Evolutionary conservation across 2,888 invertebrate species (phyloP), one percentile per base, ranked within the genome.

Genomic region (Lysandra bellargus): DNA sequence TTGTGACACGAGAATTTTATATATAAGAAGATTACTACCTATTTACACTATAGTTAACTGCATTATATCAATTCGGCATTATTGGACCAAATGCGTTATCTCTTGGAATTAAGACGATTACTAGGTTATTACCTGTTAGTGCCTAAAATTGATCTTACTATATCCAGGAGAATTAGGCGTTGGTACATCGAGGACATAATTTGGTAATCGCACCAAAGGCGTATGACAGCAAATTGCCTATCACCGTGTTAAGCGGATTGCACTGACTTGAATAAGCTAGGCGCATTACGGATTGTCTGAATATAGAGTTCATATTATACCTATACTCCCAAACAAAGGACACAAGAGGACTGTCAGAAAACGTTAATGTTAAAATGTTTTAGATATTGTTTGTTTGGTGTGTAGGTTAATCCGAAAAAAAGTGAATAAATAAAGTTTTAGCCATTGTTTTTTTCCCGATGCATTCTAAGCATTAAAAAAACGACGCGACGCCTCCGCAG

Each of bases 221-320:
- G 37, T 69, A 69, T 69, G 69, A 69, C 69, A 69, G 69, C 69
- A 69, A 69, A 69, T 69, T 64, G 64, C 64, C 64, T 64, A 69
- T 69, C 69, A 69, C 69, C 17, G 69, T 69, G 69, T 69, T 69
- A 69, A 69, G 69, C 33, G 33, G 69, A 37, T 69, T 69, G 69
- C 30, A 30, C 9, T 64, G 69, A 33, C 69, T 69, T 33, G 69
- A 33, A 69, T 69, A 69, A 69, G 69, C 69, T 17, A 30, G 64
- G 69, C 33, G 14, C 14, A 69, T 14, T 69, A 69, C 23, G 4
- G 64, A 30, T 64, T 64, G 23, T 64, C 5, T 0, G 61, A 64
- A 64, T 23, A 30, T 23, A 23, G 61, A 9, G 6, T 23, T 23
- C 1, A 7, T 7, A 23, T 61, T 64, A 23, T 23, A 64, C 9